Percentiles rank a stretch among this genome's conserved stretches.
These are phyloP conservation scores for Orchesella cincta DNA, from an alignment of 1,140 invertebrate genomes.

Conservation along the genomic window DNA sequence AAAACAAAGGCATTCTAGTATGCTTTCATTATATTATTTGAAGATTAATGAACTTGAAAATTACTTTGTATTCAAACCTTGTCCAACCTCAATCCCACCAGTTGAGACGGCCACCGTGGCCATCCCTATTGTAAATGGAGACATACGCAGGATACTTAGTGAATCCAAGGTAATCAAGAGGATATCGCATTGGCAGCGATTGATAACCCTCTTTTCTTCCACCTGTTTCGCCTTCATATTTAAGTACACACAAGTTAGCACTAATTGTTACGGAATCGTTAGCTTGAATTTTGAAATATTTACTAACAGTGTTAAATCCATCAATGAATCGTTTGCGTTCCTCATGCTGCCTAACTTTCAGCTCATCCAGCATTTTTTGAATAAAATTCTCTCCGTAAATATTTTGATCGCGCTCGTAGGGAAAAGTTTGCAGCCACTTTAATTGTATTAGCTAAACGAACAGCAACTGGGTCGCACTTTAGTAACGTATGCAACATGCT, in stretches of 20 bases:
- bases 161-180: constrained; percentile 59
- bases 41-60: neutral
- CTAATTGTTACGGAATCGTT: too few relatives aligned
- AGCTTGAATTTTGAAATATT: too few relatives aligned
- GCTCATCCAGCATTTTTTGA: constrained; percentile 30
- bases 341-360: constrained; percentile 35
- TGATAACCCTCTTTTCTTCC: constrained; percentile 75
- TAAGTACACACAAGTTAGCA: too few relatives aligned
- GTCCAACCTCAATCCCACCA: constrained; percentile 81
- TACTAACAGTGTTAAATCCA: constrained; percentile 54
- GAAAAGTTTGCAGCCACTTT: constrained; percentile 51
- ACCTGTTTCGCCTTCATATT: constrained; percentile 71
- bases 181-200: constrained; percentile 69
- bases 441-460: constrained; percentile 64
- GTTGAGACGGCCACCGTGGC: constrained; percentile 70
- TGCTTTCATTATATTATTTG: neutral
- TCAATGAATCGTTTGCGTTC: constrained; percentile 48
- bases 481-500: constrained; percentile 57
- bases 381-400: constrained; percentile 52
- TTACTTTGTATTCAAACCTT: constrained; percentile 76
- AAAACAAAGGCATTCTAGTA: neutral
- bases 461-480: constrained; percentile 55
- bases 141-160: constrained; percentile 57
- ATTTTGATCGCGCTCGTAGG: neutral
- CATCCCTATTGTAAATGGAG: constrained; percentile 64